phyloP scores from a whole-genome alignment of 2,888 invertebrate genomes.

The Laothoe populi region DNA sequence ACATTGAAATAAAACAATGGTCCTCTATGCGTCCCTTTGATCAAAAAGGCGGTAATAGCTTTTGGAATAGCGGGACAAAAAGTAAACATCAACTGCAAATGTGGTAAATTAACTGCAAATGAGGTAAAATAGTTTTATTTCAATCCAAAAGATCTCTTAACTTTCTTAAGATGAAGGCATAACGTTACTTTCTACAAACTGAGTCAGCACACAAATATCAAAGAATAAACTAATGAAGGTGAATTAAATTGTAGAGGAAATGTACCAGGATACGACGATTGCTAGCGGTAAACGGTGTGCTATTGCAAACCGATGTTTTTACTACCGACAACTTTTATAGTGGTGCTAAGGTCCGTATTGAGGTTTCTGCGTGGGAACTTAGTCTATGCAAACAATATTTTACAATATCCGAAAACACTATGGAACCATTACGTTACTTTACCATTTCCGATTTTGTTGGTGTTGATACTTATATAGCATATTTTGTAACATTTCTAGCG shows the following conservation, averaged over 20 bases:
- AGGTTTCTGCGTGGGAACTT: neutral
- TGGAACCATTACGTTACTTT: neutral
- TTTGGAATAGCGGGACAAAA: no score
- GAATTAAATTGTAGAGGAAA: conserved; percentile 1
- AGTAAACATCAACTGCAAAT: no score
- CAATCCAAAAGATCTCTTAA: conserved; percentile 13
- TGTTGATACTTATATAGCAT: no score
- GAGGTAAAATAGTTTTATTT: no score
- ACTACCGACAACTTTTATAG: neutral
- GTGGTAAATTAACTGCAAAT: no score
- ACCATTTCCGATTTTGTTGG: no score
- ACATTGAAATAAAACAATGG: no score
- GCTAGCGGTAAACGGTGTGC: conserved; percentile 10
- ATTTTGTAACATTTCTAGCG: no score
- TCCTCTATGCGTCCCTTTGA: no score
- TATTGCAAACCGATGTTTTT: conserved; percentile 2
- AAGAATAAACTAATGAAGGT: conserved; percentile 7
- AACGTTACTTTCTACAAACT: conserved; percentile 11
- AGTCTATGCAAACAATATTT: neutral
- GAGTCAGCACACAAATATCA: conserved; percentile 7
- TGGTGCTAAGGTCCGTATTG: neutral
- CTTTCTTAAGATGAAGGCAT: neutral
- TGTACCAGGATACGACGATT: conserved; percentile 13
- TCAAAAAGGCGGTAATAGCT: no score
- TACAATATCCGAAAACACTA: neutral